Percentiles rank a stretch among this genome's conserved stretches.
Conservation (phyloP, 2,888 invertebrate species). For the Hecatera dysodea region DNA sequence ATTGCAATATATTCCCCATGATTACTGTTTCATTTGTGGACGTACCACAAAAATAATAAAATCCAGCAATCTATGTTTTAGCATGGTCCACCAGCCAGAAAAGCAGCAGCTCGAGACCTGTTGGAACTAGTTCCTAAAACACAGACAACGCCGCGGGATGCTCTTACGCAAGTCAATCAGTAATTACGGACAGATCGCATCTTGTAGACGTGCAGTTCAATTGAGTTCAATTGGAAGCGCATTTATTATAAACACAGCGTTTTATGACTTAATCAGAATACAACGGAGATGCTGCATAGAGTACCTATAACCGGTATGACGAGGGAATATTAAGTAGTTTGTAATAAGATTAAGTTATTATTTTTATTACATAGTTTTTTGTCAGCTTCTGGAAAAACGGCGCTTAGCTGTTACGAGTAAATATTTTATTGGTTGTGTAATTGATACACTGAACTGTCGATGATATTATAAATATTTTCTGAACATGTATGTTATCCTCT, state of each 20-base stretch:
- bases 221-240: constrained; percentile 29
- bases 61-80: background rate
- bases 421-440: background rate
- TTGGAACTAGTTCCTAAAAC: constrained; percentile 11
- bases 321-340: constrained; percentile 19
- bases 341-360: constrained; percentile 25
- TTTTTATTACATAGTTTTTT: background rate
- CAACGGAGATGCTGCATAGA: background rate
- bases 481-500: too few species aligned
- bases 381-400: background rate
- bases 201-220: constrained; percentile 3
- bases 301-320: background rate
- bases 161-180: constrained; percentile 19
- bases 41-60: too few species aligned
- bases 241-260: constrained; percentile 51
- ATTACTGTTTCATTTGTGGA: too few species aligned
- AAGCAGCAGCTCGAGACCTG: background rate
- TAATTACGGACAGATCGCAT: constrained; percentile 36
- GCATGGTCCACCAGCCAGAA: background rate
- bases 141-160: constrained; percentile 31
- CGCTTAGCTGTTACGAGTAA: background rate
- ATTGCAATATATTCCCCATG: too few species aligned
- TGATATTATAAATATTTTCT: too few species aligned
- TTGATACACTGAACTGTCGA: too few species aligned
- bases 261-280: constrained; percentile 49